Evolutionary conservation across 2,888 invertebrate genomes (phyloP), one percentile per base, ranked within the genome.

Genomic region (Eupithecia subumbrata): DNA sequence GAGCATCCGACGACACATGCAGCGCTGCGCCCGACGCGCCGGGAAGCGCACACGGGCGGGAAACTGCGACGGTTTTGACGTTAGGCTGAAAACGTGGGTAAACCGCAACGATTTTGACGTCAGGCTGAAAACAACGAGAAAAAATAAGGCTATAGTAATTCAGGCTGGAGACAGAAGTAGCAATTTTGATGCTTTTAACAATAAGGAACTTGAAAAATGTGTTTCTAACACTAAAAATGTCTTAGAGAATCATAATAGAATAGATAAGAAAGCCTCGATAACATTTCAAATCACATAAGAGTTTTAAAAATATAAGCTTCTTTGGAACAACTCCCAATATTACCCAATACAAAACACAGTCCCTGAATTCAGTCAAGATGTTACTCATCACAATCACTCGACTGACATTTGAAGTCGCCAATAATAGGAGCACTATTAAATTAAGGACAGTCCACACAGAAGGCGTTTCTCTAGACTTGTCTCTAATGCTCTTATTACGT

Each of bases 401-500:
- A 75, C 75, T 80, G 75, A 71, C 74, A 74, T 75, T 78, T 77
- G 73, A 73, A 71, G 72, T 71, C 73, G 69, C 78, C 71, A 81
- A 78, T 76, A 79, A 79, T 80, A 79, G 78, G 71, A 75, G 73
- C 43, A 60, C 79, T 80, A 80, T 77, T 81, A 86, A 86, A 86
- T 84, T 82, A 84, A 86, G 85, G 84, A 83, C 82, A 85, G 82
- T 84, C 82, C 83, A 82, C 81, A 82, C 80, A 76, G 74, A 79
- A 81, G 83, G 81, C 85, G 84, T 86, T 85, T 85, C 84, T 83
- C 84, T 85, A 86, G 86, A 86, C 86, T 80, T 87, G 86, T 85
- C 87, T 87, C 84, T 92, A 92, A 93, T 94, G 91, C 88, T 93
- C 92, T 94, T 94, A 94, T 94, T 94, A 93, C 93, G 88, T 90